These are phyloP conservation scores for Rhincodon typus DNA, from an alignment of 2,797 vertebrate genomes.

Conservation along the genomic window DNA sequence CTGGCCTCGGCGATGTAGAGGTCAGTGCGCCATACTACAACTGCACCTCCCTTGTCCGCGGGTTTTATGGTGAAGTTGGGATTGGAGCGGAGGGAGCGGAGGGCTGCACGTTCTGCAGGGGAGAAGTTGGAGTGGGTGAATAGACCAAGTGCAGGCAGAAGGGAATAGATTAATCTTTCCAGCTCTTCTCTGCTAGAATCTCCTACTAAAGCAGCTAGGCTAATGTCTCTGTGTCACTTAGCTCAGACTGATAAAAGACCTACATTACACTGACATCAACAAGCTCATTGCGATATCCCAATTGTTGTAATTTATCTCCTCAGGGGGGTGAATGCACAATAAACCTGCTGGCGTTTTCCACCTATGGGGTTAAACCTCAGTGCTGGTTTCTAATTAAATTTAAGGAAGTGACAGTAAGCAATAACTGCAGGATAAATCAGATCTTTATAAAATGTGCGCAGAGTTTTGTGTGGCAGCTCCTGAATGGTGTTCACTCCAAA, in stretches of 20 bases:
- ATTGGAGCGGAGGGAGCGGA: too few relatives aligned
- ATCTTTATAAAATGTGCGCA: background rate
- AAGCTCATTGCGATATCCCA: background rate
- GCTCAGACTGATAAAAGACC: background rate
- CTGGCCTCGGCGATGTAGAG: too few relatives aligned
- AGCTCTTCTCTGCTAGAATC: background rate
- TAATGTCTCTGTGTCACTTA: background rate
- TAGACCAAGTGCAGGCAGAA: too few relatives aligned
- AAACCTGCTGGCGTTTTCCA: background rate
- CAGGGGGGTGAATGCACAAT: background rate
- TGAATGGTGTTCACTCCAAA: background rate
- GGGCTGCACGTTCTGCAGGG: too few relatives aligned
- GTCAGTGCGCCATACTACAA: too few relatives aligned
- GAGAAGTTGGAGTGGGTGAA: too few relatives aligned
- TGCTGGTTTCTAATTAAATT: background rate
- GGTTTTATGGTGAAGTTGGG: too few relatives aligned
- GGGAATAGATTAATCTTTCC: background rate
- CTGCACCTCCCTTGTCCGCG: too few relatives aligned
- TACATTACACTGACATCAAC: background rate
- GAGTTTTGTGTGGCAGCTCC: background rate
- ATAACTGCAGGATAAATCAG: background rate
- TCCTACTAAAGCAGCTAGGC: background rate
- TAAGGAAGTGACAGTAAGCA: background rate
- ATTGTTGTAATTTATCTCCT: background rate
- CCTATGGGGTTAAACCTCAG: background rate